Conservation (phyloP, 2,888 invertebrate genomes). For the Cosmopolites sordidus region DNA sequence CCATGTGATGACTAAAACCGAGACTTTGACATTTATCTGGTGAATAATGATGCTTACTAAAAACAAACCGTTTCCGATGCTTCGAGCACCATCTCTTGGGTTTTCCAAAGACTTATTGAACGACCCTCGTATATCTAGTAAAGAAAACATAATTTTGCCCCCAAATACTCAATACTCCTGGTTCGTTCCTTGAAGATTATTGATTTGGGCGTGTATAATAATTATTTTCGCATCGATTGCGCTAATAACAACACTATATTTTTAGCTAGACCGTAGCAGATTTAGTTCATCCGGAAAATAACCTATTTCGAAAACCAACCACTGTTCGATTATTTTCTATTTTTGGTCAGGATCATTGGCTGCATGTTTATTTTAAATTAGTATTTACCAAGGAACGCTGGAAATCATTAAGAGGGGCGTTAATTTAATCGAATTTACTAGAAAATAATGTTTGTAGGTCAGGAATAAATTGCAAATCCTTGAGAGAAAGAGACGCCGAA, state of each 20-base stretch:
- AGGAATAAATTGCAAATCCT: background rate
- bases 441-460: conserved; percentile 10
- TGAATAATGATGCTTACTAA: too few relatives aligned
- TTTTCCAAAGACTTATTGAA: too few relatives aligned
- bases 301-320: background rate
- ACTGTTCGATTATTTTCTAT: conserved; percentile 19
- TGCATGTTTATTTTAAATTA: conserved; percentile 23
- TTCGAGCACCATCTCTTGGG: too few relatives aligned
- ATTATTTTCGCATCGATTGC: conserved; percentile 6
- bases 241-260: conserved; percentile 11
- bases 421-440: conserved; percentile 21
- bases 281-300: conserved; percentile 11
- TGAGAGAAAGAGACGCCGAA: background rate
- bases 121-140: too few relatives aligned
- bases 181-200: too few relatives aligned
- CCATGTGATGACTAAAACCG: too few relatives aligned
- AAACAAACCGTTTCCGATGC: too few relatives aligned
- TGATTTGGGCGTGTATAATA: too few relatives aligned
- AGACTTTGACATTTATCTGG: too few relatives aligned
- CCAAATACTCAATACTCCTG: too few relatives aligned
- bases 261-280: conserved; percentile 8
- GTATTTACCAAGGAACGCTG: conserved; percentile 1
- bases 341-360: conserved; percentile 21
- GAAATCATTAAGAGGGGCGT: conserved; percentile 14
- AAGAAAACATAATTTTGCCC: too few relatives aligned